Percentiles rank a stretch among this genome's conserved stretches.
phyloP scores from a whole-genome alignment of 2,888 invertebrate species.

The Exocentrus adspersus region DNA sequence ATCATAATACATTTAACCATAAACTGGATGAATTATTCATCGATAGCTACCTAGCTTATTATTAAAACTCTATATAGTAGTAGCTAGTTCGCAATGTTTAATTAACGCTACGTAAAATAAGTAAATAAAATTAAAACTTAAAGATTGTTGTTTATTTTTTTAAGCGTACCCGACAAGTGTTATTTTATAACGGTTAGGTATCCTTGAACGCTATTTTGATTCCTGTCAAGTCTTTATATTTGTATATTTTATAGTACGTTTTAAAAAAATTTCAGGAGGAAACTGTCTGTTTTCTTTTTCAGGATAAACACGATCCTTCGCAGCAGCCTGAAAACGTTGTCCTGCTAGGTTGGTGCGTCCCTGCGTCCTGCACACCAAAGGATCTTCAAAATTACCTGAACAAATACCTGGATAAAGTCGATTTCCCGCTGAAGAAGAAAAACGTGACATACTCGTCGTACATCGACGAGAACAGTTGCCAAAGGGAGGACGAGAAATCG shows the following conservation, averaged over 20 bases:
- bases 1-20: too few species aligned
- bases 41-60: too few species aligned
- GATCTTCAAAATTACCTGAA: conserved; percentile 49
- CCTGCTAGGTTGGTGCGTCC: conserved; percentile 53
- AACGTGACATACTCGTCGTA: conserved; percentile 47
- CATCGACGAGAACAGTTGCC: conserved; percentile 45
- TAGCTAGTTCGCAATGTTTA: too few species aligned
- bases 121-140: too few species aligned
- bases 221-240: neutral
- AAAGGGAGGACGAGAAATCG: conserved; percentile 41
- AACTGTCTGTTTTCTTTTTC: conserved; percentile 22
- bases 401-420: conserved; percentile 42
- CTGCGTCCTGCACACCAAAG: conserved; percentile 50
- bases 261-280: neutral
- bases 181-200: too few species aligned
- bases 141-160: too few species aligned
- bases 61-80: too few species aligned
- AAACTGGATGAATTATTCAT: too few species aligned
- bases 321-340: conserved; percentile 51
- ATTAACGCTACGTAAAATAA: too few species aligned
- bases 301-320: conserved; percentile 52
- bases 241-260: neutral
- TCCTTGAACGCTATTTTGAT: too few species aligned
- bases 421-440: conserved; percentile 53
- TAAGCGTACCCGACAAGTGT: too few species aligned